These are phyloP conservation scores for Cardiocondyla obscurior DNA, from an alignment of 1,140 invertebrate species.

Conservation along the genomic window DNA sequence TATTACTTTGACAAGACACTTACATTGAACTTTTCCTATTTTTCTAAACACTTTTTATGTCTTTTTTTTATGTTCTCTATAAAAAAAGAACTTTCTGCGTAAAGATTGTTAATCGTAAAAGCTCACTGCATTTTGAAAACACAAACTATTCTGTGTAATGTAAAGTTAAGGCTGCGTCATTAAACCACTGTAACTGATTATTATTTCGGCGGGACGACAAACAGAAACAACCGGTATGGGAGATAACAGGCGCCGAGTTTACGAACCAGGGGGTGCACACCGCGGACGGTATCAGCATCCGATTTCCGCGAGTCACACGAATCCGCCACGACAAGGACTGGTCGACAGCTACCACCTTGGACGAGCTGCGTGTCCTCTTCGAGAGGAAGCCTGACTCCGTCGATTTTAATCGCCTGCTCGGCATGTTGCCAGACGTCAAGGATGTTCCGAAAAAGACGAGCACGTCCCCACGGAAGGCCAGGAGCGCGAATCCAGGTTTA, in stretches of 20 bases:
- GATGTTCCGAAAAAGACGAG: background rate
- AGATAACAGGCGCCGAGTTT: conserved; percentile 97
- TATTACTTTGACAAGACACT: background rate
- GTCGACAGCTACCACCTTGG: conserved; percentile 91
- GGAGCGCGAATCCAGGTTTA: background rate
- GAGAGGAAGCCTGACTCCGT: conserved; percentile 88
- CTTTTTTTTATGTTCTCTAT: background rate
- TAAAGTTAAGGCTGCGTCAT: background rate
- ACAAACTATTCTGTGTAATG: background rate
- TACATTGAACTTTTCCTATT: background rate
- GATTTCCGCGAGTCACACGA: conserved; percentile 95
- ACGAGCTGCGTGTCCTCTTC: conserved; percentile 88
- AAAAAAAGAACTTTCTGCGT: too few species aligned
- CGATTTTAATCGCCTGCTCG: conserved; percentile 86
- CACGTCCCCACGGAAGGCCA: background rate
- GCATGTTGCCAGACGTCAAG: background rate
- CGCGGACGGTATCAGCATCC: conserved; percentile 95
- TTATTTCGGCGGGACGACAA: background rate
- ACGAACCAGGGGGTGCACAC: conserved; percentile 94
- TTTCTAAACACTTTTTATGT: background rate
- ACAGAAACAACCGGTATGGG: conserved; percentile 93
- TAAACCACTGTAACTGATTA: background rate
- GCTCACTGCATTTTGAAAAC: background rate
- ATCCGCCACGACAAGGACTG: conserved; percentile 94
- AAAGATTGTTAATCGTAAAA: too few species aligned